Percentiles rank a stretch among this genome's conserved stretches.
These are phyloP conservation scores for Drosophila testacea DNA, from an alignment of 2,888 invertebrate species.

Conservation along the genomic window DNA sequence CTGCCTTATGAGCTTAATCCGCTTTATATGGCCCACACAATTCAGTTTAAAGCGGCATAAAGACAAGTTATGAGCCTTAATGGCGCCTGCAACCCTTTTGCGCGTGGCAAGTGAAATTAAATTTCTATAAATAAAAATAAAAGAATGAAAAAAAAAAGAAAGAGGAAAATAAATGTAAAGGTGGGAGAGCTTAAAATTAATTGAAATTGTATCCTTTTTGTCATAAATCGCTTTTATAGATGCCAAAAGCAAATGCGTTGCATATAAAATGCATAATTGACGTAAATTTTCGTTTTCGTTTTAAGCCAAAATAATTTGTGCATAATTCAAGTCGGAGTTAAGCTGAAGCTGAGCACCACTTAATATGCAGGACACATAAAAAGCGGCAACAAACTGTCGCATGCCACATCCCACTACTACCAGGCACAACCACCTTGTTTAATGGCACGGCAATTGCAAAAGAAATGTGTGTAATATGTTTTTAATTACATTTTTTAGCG, in stretches of 20 bases:
- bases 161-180: conserved; percentile 11
- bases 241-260: conserved; percentile 18
- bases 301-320: conserved; percentile 67
- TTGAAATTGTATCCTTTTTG: conserved; percentile 66
- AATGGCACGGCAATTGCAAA: conserved; percentile 27
- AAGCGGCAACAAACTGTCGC: conserved; percentile 7
- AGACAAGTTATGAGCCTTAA: conserved; percentile 63
- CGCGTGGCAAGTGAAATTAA: conserved; percentile 28
- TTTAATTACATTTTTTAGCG: conserved; percentile 67
- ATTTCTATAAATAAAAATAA: conserved; percentile 20
- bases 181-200: conserved; percentile 75
- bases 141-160: not conserved
- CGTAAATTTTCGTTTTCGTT: conserved; percentile 54
- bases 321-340: conserved; percentile 47
- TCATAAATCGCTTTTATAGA: conserved; percentile 50
- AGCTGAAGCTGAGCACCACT: conserved; percentile 36
- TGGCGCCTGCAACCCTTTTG: conserved; percentile 48
- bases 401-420: not conserved
- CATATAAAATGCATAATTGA: conserved; percentile 70
- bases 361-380: conserved; percentile 55
- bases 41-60: conserved; percentile 41
- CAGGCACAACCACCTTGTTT: conserved; percentile 14
- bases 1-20: conserved; percentile 55
- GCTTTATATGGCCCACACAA: conserved; percentile 48
- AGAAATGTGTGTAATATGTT: conserved; percentile 58